These are phyloP conservation scores for Crax fasciolata DNA, from an alignment of 2,797 vertebrate genomes.

Conservation along the genomic window DNA sequence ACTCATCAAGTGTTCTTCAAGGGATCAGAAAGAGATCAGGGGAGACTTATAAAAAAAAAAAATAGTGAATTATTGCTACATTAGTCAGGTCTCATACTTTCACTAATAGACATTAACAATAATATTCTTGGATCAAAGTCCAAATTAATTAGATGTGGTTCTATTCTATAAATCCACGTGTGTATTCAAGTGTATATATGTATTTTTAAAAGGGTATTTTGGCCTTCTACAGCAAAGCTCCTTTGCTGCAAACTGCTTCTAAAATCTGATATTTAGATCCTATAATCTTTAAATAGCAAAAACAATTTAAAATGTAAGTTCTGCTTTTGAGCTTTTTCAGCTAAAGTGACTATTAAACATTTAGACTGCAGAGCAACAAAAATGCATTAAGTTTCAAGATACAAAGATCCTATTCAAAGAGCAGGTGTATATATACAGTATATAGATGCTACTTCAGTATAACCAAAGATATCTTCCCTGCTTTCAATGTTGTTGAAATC, in stretches of 20 bases:
- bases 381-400: background rate
- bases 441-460: background rate
- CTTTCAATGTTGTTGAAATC: background rate
- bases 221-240: background rate
- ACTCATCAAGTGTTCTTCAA: background rate
- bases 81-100: background rate
- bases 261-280: background rate
- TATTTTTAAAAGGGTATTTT: background rate
- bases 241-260: background rate
- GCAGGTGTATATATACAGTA: background rate
- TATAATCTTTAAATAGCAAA: background rate
- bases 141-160: background rate
- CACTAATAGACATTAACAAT: background rate
- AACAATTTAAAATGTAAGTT: background rate
- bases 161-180: background rate
- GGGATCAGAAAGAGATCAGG: background rate
- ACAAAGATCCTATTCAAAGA: background rate
- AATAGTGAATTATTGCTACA: background rate
- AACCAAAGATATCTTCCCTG: background rate
- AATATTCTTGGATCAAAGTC: background rate
- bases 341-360: background rate
- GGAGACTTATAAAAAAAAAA: background rate
- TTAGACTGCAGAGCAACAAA: background rate
- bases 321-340: background rate
- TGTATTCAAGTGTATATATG: background rate